Conservation (phyloP, 2,113 vertebrate species). For the Microcebus griseorufus region DNA sequence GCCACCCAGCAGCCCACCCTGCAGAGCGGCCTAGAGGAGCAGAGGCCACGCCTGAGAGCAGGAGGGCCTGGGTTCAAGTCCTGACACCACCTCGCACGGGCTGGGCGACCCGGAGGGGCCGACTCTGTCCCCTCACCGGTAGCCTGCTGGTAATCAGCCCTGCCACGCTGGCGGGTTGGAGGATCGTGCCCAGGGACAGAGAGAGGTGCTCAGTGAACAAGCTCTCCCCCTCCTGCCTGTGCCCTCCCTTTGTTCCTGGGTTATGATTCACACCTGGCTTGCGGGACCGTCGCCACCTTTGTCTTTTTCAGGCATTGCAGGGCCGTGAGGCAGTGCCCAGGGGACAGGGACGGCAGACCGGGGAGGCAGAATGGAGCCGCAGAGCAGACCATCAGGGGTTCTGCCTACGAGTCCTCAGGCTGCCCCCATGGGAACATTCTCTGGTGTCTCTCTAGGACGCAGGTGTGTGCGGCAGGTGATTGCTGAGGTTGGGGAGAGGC, state of each 20-base stretch:
- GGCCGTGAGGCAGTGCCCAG: no score
- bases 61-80: neutral
- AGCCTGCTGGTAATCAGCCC: no score
- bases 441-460: neutral
- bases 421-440: no score
- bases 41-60: neutral
- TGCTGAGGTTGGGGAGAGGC: neutral
- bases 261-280: neutral
- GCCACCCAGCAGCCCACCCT: neutral
- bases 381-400: neutral
- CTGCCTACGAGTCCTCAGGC: neutral
- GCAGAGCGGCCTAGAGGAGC: neutral
- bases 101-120: no score
- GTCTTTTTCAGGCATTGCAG: neutral
- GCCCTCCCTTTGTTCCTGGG: neutral
- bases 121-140: neutral
- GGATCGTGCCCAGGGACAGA: neutral
- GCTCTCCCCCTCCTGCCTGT: neutral
- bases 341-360: neutral
- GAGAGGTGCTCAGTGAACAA: neutral
- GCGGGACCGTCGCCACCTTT: no score
- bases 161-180: neutral
- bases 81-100: neutral
- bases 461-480: neutral
- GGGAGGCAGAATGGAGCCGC: neutral